A percentile compares a stretch with the other conserved stretches of the same genome.
Evolutionary conservation across 1,140 invertebrate genomes (phyloP).

Genomic region (Drosophila parvula): DNA sequence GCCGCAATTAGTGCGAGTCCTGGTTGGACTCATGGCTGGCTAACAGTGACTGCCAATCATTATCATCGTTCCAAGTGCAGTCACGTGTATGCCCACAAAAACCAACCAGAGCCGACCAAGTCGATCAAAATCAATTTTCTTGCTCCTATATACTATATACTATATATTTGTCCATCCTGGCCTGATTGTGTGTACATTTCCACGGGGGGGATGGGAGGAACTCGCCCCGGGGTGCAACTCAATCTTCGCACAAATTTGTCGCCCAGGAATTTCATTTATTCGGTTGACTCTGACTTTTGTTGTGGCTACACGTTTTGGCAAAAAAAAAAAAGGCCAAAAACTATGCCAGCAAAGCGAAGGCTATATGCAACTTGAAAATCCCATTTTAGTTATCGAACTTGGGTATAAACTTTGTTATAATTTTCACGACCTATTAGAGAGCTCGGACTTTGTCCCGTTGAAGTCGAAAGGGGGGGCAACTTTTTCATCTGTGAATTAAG

Average conservation of each 20-base stretch:
- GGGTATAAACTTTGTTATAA: constrained; percentile 16
- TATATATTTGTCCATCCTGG: too few species aligned
- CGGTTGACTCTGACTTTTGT: constrained; percentile 35
- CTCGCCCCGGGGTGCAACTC: constrained; percentile 1
- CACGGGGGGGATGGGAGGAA: too few species aligned
- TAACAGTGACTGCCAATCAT: background rate
- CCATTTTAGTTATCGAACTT: background rate
- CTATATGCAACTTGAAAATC: constrained; percentile 6
- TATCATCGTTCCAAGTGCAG: background rate
- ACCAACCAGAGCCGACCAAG: background rate
- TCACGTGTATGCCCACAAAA: constrained; percentile 7
- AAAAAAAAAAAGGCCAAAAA: constrained; percentile 4
- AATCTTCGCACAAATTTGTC: constrained; percentile 35
- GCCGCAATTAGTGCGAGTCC: constrained; percentile 9
- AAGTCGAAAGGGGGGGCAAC: background rate
- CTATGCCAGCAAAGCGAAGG: constrained; percentile 7
- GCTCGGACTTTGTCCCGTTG: background rate
- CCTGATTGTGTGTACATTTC: background rate
- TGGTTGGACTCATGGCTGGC: background rate
- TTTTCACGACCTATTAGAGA: background rate
- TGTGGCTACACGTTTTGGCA: constrained; percentile 4
- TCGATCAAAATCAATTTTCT: constrained; percentile 1
- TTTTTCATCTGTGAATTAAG: constrained; percentile 29
- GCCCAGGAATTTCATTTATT: constrained; percentile 43
- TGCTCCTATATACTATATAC: too few species aligned